Evolutionary conservation across 2,797 vertebrate species (phyloP).

Genomic region (Hipposideros larvatus): DNA sequence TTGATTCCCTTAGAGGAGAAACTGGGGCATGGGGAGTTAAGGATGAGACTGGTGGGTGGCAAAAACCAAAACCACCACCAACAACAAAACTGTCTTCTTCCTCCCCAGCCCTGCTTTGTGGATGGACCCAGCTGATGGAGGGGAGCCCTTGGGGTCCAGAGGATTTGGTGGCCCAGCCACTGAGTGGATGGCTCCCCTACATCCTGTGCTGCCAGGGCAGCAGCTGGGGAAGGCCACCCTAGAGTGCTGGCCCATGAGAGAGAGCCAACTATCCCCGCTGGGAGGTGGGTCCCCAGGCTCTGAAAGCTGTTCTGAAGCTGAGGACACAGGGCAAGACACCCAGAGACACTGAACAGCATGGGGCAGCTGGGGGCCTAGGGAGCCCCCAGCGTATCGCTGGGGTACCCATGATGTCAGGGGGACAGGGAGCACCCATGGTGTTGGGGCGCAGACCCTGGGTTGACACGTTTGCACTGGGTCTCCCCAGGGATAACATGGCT

Average conservation of each 20-base stretch:
- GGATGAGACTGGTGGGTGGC: not conserved
- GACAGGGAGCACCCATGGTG: not conserved
- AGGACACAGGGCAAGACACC: not conserved
- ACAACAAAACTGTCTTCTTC: no score
- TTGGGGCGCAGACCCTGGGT: not conserved
- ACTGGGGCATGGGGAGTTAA: not conserved
- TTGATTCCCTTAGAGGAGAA: not conserved
- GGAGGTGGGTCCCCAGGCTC: not conserved
- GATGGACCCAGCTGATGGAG: not conserved
- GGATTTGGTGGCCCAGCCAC: not conserved
- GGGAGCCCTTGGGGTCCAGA: not conserved
- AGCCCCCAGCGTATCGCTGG: not conserved
- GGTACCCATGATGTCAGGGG: not conserved
- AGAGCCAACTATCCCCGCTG: not conserved
- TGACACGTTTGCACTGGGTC: not conserved
- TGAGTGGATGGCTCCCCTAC: fast-evolving
- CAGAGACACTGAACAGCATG: fast-evolving
- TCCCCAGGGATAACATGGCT: fast-evolving
- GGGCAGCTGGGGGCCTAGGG: not conserved
- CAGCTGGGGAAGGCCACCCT: not conserved
- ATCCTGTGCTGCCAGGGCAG: not conserved
- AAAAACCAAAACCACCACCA: not conserved
- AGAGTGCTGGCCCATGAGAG: not conserved
- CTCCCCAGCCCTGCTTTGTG: not conserved
- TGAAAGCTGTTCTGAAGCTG: not conserved